Percentiles rank a stretch among this genome's conserved stretches.
Evolutionary conservation across 92 coral and sea anemone genomes (phyloP).

Genomic region (Zoanthus gigantus): DNA sequence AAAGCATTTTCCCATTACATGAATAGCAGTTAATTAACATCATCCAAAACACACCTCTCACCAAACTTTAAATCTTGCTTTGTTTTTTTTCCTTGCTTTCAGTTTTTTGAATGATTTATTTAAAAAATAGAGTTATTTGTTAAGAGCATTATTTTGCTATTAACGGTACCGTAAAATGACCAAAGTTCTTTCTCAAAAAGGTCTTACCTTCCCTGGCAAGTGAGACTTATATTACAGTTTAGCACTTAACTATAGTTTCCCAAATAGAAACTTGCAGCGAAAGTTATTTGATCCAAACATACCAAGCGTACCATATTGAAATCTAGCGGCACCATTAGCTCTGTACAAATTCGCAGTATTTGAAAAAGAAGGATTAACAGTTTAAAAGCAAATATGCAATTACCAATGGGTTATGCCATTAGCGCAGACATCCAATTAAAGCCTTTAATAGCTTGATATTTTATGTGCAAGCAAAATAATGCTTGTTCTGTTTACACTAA

Average conservation of each 20-base stretch:
- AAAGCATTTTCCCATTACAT: slow-evolving; percentile 7
- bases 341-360: slow-evolving; percentile 21
- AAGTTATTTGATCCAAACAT: slow-evolving; percentile 11
- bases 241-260: neutral
- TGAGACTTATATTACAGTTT: neutral
- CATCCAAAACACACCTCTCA: slow-evolving; percentile 36
- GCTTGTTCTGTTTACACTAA: neutral
- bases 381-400: slow-evolving; percentile 37
- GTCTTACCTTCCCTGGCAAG: neutral
- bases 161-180: neutral
- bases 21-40: slow-evolving; percentile 4
- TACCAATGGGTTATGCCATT: slow-evolving; percentile 30
- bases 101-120: slow-evolving; percentile 11
- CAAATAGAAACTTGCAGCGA: neutral
- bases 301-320: slow-evolving; percentile 27
- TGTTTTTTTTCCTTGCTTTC: slow-evolving; percentile 7
- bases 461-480: neutral
- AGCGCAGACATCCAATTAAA: slow-evolving; percentile 16
- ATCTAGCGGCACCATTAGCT: slow-evolving; percentile 16
- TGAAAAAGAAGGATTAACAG: slow-evolving; percentile 29
- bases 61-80: neutral
- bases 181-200: neutral
- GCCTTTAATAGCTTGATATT: neutral
- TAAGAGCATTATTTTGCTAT: neutral
- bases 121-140: neutral